Conservation (phyloP, 2,113 vertebrate genomes). For the Corythaeola cristata region DNA sequence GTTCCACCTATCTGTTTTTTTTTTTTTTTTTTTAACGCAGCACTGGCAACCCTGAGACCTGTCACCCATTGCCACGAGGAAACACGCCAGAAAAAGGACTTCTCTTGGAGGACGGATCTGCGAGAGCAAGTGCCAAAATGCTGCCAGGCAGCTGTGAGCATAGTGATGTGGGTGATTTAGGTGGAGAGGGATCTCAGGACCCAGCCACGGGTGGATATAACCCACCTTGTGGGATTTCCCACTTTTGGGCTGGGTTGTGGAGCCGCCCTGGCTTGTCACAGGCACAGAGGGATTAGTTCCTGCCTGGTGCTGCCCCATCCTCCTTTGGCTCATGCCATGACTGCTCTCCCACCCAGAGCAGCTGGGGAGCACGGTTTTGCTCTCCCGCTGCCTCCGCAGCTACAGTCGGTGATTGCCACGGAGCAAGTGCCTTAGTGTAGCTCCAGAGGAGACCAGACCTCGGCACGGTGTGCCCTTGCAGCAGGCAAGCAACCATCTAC, state of each 20-base stretch:
- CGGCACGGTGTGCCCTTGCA: background rate
- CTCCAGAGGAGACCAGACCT: background rate
- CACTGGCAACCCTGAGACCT: background rate
- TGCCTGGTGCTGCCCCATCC: background rate
- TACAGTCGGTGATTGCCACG: fast-evolving
- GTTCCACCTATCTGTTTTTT: background rate
- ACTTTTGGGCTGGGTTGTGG: background rate
- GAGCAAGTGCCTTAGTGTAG: background rate
- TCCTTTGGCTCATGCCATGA: background rate
- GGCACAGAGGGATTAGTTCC: background rate
- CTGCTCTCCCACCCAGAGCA: background rate
- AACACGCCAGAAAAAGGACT: background rate
- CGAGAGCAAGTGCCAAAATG: background rate
- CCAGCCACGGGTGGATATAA: background rate
- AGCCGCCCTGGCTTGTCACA: background rate
- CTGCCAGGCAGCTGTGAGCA: background rate
- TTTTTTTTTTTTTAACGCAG: background rate
- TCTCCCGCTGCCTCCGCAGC: background rate
- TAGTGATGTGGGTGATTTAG: background rate
- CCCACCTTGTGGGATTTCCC: background rate
- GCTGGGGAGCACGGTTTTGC: background rate
- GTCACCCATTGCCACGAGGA: background rate
- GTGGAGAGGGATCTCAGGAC: background rate
- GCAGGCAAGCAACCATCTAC: background rate
- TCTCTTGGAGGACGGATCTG: background rate